A percentile compares a stretch with the other conserved stretches of the same genome.
Conservation (phyloP, 1,140 invertebrate species). For the Dreissena rostriformis region DNA sequence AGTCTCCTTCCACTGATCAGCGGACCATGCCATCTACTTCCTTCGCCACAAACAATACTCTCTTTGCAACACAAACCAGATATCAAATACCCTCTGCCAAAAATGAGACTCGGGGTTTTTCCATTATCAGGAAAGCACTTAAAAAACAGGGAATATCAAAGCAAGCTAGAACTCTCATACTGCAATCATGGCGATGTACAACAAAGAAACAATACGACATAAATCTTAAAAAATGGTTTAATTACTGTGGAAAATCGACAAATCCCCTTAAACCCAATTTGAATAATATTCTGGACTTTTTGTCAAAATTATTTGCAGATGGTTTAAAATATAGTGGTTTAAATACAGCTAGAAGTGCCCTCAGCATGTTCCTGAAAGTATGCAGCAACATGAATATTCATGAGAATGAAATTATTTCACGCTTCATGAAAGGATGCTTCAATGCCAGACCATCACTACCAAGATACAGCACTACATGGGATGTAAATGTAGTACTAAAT, state of each 20-base stretch:
- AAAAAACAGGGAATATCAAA: slow-evolving; percentile 3
- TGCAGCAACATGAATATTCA: no score
- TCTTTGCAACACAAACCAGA: slow-evolving; percentile 8
- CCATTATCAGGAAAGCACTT: slow-evolving; percentile 37
- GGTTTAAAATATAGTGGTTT: neutral
- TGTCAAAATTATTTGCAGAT: neutral
- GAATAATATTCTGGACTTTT: neutral
- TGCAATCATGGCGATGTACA: slow-evolving; percentile 10
- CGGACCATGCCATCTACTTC: no score
- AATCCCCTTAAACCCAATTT: slow-evolving; percentile 22
- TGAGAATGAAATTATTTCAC: no score
- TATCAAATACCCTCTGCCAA: neutral
- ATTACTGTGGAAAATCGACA: slow-evolving; percentile 9
- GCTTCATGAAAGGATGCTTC: no score
- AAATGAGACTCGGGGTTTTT: slow-evolving; percentile 36
- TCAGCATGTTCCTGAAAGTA: no score
- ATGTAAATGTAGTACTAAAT: no score
- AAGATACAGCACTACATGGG: no score
- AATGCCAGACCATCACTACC: no score
- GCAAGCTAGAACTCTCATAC: slow-evolving; percentile 3
- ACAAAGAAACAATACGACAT: slow-evolving; percentile 31
- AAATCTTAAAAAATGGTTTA: slow-evolving; percentile 27
- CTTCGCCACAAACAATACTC: neutral
- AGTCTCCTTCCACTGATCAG: no score
- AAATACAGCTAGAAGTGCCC: no score